Conservation (phyloP, 1,140 invertebrate species). For the Pinna nobilis region DNA sequence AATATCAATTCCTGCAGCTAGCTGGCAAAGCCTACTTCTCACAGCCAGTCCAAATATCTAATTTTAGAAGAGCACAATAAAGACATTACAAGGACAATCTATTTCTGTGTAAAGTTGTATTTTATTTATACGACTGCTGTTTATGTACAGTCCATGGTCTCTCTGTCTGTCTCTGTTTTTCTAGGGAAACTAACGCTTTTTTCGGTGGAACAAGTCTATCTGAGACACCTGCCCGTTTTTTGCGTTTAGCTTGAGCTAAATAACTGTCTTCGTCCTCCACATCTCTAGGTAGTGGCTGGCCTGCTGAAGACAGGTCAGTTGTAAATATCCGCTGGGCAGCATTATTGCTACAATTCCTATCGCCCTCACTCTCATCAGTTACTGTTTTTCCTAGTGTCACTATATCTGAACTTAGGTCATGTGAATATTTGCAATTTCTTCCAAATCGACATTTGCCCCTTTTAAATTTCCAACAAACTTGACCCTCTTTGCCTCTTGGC, state of each 20-base stretch:
- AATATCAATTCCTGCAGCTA: too few relatives aligned
- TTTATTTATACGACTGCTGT: conserved; percentile 39
- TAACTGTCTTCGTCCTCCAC: conserved; percentile 62
- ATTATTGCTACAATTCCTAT: conserved; percentile 1
- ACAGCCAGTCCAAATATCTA: too few relatives aligned
- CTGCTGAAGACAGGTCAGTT: too few relatives aligned
- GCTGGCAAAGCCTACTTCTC: too few relatives aligned
- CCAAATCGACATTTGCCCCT: conserved; percentile 93
- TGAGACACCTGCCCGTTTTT: conserved; percentile 86
- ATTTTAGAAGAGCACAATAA: too few relatives aligned
- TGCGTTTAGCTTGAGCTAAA: conserved; percentile 75
- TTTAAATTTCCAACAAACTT: conserved; percentile 95
- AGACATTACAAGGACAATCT: background rate
- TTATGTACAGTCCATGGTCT: conserved; percentile 74
- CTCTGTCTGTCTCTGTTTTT: conserved; percentile 78
- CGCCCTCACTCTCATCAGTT: background rate
- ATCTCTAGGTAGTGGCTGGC: conserved; percentile 17
- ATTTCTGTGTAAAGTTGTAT: too few relatives aligned
- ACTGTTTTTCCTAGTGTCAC: conserved; percentile 22
- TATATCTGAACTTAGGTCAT: conserved; percentile 83
- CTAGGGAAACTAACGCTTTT: conserved; percentile 88
- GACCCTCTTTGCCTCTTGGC: conserved; percentile 84
- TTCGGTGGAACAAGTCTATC: conserved; percentile 88
- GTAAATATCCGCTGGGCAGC: background rate
- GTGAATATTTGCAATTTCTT: conserved; percentile 93